These are phyloP conservation scores for Himalopsyche kuldschensis DNA, from an alignment of 2,888 invertebrate species.

Conservation along the genomic window DNA sequence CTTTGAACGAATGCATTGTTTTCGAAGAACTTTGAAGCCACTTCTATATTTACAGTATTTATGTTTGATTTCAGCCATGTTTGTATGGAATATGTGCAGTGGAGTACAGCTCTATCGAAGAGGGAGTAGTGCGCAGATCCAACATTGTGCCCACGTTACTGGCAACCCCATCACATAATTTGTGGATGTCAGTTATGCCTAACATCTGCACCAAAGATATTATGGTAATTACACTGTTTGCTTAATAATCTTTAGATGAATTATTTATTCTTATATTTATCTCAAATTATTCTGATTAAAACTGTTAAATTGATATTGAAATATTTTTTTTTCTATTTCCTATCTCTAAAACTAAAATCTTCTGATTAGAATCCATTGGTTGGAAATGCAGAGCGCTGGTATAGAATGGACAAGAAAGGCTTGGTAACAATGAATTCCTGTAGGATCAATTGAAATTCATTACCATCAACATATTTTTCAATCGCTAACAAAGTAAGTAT, in stretches of 20 bases:
- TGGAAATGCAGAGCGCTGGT: constrained; percentile 50
- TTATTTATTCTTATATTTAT: too few relatives aligned
- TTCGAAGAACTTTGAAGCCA: too few relatives aligned
- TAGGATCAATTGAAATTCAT: constrained; percentile 50
- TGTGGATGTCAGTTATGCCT: constrained; percentile 38
- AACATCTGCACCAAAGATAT: constrained; percentile 36
- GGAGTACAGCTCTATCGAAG: constrained; percentile 48
- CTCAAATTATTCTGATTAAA: too few relatives aligned
- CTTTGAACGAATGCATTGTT: too few relatives aligned
- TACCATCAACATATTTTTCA: constrained; percentile 51
- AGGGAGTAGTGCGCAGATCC: constrained; percentile 45
- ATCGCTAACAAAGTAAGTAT: constrained; percentile 51
- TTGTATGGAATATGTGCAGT: constrained; percentile 59
- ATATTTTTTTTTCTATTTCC: background rate
- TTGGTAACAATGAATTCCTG: constrained; percentile 47
- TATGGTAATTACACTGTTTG: constrained; percentile 29
- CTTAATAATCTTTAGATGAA: background rate
- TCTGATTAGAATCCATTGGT: constrained; percentile 51
- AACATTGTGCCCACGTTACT: constrained; percentile 37
- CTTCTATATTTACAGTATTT: background rate
- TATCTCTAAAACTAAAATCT: background rate
- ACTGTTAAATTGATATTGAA: background rate
- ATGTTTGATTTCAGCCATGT: constrained; percentile 52
- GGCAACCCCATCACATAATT: constrained; percentile 27
- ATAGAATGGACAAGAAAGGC: constrained; percentile 49